Evolutionary conservation across 2,797 vertebrate genomes (phyloP).

Genomic region (Odontamblyopus rebecca): DNA sequence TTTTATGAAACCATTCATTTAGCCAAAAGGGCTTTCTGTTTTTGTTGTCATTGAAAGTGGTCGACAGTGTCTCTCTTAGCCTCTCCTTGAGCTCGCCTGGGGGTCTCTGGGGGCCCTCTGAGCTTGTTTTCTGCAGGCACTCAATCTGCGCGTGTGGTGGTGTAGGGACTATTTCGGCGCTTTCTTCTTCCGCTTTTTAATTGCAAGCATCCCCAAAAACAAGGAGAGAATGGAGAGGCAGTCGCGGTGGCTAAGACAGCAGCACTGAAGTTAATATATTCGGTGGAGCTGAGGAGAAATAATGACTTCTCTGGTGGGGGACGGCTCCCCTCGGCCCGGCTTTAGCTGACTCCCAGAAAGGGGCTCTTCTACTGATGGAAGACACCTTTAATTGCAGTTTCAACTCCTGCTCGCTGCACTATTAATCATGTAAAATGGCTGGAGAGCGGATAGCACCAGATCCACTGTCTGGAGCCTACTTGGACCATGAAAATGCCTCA

Average conservation of each 20-base stretch:
- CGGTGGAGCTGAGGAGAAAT: slow-evolving; percentile 65
- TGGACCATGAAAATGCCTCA: slow-evolving; percentile 26
- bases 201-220: slow-evolving; percentile 77
- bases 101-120: slow-evolving; percentile 56
- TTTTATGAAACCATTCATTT: slow-evolving; percentile 53
- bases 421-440: slow-evolving; percentile 66
- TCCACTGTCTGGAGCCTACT: slow-evolving; percentile 23
- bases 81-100: slow-evolving; percentile 47
- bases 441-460: slow-evolving; percentile 30
- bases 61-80: slow-evolving; percentile 52
- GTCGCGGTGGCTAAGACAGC: slow-evolving; percentile 72
- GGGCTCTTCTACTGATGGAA: slow-evolving; percentile 57
- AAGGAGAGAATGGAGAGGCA: slow-evolving; percentile 62
- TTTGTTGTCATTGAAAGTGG: slow-evolving; percentile 51
- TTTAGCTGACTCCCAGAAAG: slow-evolving; percentile 60
- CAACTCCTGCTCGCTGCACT: slow-evolving; percentile 48
- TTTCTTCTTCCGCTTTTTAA: slow-evolving; percentile 84
- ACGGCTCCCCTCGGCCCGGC: slow-evolving; percentile 62
- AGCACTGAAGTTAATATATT: slow-evolving; percentile 73
- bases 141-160: slow-evolving; percentile 57
- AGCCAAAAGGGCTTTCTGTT: slow-evolving; percentile 38
- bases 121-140: slow-evolving; percentile 65
- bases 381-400: slow-evolving; percentile 71
- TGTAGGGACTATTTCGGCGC: slow-evolving; percentile 69
- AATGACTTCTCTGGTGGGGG: slow-evolving; percentile 64